Base-by-base conservation (phyloP, 2,113 vertebrate species). In the Callipepla squamata region DNA sequence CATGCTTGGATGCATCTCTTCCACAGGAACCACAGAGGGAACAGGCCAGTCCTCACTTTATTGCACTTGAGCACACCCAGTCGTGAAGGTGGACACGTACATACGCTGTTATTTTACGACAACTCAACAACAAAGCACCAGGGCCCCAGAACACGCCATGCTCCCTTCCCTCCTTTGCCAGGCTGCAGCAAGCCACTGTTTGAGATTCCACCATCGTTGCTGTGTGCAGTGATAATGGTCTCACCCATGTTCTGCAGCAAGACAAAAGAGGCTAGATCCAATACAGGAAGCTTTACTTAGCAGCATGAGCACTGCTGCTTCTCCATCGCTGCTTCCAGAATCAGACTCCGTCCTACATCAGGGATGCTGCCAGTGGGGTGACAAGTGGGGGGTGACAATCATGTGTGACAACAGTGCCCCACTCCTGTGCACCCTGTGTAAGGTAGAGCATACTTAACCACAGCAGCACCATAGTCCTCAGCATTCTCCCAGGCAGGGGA, bases 21-120 rank as follows among this genome's bases (percentile, higher is more conserved):
- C 72, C 0, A 0, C 28, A 85, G 79, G 50, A 57, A 87, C 17
- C 68, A 74, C 68, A 65, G 67, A 1, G 0, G 36, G 50, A 13
- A 63, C 57, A 83, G 87, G 81, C 79, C 93, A 91, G 89, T 93
- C 89, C 89, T 92, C 1, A 0, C 48, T 96, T 96, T 96, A 96
- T 96, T 96, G 95, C 91, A 92, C 94, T 89, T 9, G 0, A 63
- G 81, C 93, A 93, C 87, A 58, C 74, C 86, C 66, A 4, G 55
- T 63, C 0, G 0, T 89, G 86, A 65, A 15, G 0, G 1, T 12
- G 22, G 79, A 51, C 61, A 7, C 0, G 0, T 92, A 36, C 12
- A 68, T 78, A 85, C 75, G 85, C 23, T 0, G 2, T 57, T 84
- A 83, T 80, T 83, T 94, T 72, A 93, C 90, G 92, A 17, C 4